Evolutionary conservation across 2,888 invertebrate genomes (phyloP).

Genomic region (Mythimna lalbum): DNA sequence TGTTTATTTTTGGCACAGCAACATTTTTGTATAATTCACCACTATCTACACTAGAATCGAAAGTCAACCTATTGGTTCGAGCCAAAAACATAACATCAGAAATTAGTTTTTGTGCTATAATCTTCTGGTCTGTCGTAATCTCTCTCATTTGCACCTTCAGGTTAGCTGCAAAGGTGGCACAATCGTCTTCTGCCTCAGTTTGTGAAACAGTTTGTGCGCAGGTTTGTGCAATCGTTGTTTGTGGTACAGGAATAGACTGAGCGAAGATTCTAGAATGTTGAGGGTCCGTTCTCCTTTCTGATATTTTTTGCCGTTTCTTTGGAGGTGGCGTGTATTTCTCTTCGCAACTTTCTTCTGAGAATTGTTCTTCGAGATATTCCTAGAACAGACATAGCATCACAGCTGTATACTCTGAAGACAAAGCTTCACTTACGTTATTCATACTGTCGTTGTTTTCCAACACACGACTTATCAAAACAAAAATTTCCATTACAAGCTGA

Average conservation of each 20-base stretch:
- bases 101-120: conserved; percentile 49
- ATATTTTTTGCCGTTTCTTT: conserved; percentile 19
- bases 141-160: conserved; percentile 50
- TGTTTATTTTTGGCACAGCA: background rate
- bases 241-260: conserved; percentile 29
- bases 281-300: background rate
- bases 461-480: no score
- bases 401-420: no score
- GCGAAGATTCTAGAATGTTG: conserved; percentile 33
- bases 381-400: conserved; percentile 1
- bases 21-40: background rate
- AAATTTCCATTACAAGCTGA: background rate
- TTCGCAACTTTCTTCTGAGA: conserved; percentile 32
- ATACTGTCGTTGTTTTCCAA: no score
- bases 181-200: conserved; percentile 45
- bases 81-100: conserved; percentile 53
- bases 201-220: conserved; percentile 3
- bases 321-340: conserved; percentile 27
- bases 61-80: conserved; percentile 40
- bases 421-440: no score
- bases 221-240: conserved; percentile 18
- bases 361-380: conserved; percentile 31
- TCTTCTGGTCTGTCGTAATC: conserved; percentile 39
- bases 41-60: conserved; percentile 33
- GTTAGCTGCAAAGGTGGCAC: conserved; percentile 45